Conservation (phyloP, 2,113 vertebrate species). For the Calyptomena viridis region DNA sequence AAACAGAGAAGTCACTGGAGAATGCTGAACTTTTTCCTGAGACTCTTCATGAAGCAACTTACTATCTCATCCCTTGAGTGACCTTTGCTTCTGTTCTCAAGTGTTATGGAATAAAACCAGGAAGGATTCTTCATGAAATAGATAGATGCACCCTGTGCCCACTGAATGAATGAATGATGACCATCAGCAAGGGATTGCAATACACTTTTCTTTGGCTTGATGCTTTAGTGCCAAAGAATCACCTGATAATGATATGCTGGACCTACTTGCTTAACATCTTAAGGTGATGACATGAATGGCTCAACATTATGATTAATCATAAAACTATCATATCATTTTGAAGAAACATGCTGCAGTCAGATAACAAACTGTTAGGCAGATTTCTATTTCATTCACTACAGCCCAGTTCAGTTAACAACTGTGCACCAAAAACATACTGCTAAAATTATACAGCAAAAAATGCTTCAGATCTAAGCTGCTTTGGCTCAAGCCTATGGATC, state of each 20-base stretch:
- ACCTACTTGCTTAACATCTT: neutral
- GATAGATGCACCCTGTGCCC: neutral
- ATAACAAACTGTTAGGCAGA: neutral
- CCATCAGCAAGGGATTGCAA: neutral
- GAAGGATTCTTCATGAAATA: neutral
- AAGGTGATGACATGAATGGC: neutral
- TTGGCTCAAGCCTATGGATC: neutral
- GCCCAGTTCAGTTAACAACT: neutral
- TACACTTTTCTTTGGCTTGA: neutral
- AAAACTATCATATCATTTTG: neutral
- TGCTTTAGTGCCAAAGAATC: neutral
- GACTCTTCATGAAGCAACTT: neutral
- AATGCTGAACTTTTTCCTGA: neutral
- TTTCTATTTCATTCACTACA: neutral
- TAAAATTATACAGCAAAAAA: neutral
- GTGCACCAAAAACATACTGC: neutral
- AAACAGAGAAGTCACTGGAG: neutral
- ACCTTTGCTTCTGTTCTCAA: neutral
- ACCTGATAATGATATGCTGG: neutral
- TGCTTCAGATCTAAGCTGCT: neutral
- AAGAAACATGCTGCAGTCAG: neutral
- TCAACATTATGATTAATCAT: neutral
- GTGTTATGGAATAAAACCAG: neutral
- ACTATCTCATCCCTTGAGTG: neutral
- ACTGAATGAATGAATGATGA: neutral